Percentiles rank a stretch among this genome's conserved stretches.
phyloP scores from a whole-genome alignment of 2,797 vertebrate species.

The Pantherophis alleghaniensis region DNA sequence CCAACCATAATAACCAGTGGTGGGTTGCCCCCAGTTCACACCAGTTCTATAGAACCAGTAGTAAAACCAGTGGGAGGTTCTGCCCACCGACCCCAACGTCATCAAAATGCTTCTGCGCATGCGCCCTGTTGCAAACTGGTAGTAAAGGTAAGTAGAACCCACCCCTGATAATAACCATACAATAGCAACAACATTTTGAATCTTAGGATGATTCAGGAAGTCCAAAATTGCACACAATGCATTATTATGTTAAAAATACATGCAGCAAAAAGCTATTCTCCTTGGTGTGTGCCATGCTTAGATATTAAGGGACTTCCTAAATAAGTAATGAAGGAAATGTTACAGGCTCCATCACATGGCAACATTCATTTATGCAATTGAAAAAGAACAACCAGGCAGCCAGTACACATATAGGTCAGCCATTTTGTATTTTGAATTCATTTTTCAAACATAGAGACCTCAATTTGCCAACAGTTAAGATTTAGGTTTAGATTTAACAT shows the following conservation, averaged over 20 bases:
- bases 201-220: not conserved
- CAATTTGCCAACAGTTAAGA: not conserved
- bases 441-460: not conserved
- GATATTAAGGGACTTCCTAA: not conserved
- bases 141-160: no score
- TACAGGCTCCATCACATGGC: not conserved
- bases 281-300: not conserved
- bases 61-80: no score
- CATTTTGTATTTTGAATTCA: constrained; percentile 2
- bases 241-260: not conserved
- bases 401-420: not conserved
- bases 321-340: not conserved
- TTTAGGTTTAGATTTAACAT: not conserved
- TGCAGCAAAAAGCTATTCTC: not conserved
- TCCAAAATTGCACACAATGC: not conserved
- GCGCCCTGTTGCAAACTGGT: no score
- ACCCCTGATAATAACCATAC: not conserved
- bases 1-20: not conserved
- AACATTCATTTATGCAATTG: not conserved
- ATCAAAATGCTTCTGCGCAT: no score
- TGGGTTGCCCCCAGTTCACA: no score
- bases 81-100: no score
- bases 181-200: not conserved
- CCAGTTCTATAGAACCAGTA: no score
- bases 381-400: not conserved